Conservation (phyloP, 2,797 vertebrate species). For the Orientallactaga sibirica region DNA sequence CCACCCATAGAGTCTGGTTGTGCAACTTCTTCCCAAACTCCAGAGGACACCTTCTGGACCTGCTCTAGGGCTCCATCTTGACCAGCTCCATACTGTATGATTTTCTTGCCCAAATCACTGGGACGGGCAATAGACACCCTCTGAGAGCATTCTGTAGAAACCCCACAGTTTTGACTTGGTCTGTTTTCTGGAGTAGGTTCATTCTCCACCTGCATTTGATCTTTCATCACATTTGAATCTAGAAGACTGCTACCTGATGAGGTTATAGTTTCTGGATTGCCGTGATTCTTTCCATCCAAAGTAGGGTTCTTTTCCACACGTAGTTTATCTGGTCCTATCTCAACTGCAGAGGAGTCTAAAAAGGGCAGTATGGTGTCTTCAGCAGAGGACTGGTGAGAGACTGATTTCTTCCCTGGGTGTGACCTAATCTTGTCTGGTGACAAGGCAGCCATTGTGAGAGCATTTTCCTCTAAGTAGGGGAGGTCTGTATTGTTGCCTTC, state of each 20-base stretch:
- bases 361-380: conserved; percentile 88
- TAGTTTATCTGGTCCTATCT: conserved; percentile 87
- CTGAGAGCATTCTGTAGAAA: conserved; percentile 85
- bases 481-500: conserved; percentile 86
- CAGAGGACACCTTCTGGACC: conserved; percentile 73
- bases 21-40: conserved; percentile 70
- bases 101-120: conserved; percentile 77
- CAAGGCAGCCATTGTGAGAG: conserved; percentile 84
- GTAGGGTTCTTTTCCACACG: conserved; percentile 87
- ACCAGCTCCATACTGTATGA: conserved; percentile 72
- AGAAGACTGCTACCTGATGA: conserved; percentile 85
- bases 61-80: conserved; percentile 41
- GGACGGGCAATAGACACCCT: conserved; percentile 78
- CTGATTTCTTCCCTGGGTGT: conserved; percentile 87
- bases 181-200: conserved; percentile 87
- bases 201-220: conserved; percentile 83
- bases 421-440: conserved; percentile 87
- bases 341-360: conserved; percentile 88
- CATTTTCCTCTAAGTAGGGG: conserved; percentile 87
- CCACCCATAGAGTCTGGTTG: conserved; percentile 71
- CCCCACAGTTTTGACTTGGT: conserved; percentile 87
- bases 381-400: conserved; percentile 86
- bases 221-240: conserved; percentile 84
- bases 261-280: conserved; percentile 87
- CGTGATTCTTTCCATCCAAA: conserved; percentile 86